Base-by-base conservation (phyloP, 2,113 vertebrate species). In the Sylvia atricapilla region DNA sequence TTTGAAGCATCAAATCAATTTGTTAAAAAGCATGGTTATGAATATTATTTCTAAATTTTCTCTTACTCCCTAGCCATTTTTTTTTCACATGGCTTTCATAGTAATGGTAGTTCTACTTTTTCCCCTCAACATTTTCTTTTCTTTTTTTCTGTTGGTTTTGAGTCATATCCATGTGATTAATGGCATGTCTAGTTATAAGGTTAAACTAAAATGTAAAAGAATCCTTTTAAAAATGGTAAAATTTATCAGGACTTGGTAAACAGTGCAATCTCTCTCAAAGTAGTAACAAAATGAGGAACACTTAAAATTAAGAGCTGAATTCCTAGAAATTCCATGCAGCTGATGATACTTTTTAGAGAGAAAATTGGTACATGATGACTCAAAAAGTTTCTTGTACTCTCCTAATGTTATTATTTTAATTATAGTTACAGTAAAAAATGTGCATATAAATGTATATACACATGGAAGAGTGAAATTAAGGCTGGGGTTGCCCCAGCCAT, bases 401-500 rank as follows among this genome's bases (percentile, higher is more conserved):
- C 18, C 5, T 55, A 76, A 60, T 55, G 35, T 27, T 14, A 25
- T 2, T 3, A 41, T 31, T 76, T 75, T 33, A 58, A 23, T 27
- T 56, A 23, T 10, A 41, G 3, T 46, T 60, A 25, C 7, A 46
- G 31, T 21, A 53, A 60, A 43, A 47, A 13, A 33, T 17, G 5
- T 46, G 14, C 35, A 13, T n/a, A 14, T 20, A 62, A 39, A 43
- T 52, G 15, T 33, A 21, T 14, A 18, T 39, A 28, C 0, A 5
- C 16, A 41, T 11, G 7, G 30, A 50, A 60, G 6, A 3, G 12
- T 60, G 33, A 15, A 37, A 44, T 59, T 25, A 43, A 41, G 35
- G 5, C 10, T 21, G 13, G 2, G 31, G 1, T 18, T 66, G 21
- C 2, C 35, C 4, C 0, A 2, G 11, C 22, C 39, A 9, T 22